Percentiles rank a stretch among this genome's conserved stretches.
Evolutionary conservation across 2,888 invertebrate species (phyloP).

Genomic region (Apodemia hepburni): DNA sequence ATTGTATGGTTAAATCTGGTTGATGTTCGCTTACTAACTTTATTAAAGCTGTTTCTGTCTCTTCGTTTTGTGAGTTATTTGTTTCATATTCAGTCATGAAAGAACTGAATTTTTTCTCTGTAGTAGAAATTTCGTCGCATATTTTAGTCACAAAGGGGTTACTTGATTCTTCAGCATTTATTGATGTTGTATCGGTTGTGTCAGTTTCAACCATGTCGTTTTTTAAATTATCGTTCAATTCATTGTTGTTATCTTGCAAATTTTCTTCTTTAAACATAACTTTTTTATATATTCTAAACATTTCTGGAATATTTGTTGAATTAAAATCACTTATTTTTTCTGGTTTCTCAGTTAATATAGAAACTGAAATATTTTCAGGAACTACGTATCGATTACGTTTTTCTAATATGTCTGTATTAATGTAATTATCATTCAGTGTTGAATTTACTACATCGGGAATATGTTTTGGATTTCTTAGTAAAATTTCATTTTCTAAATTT

Average conservation of each 20-base stretch:
- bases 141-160: slow-evolving; percentile 58
- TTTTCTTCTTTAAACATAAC: slow-evolving; percentile 3
- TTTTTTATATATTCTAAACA: slow-evolving; percentile 4
- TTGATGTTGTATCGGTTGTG: slow-evolving; percentile 43
- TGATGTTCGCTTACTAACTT: slow-evolving; percentile 22
- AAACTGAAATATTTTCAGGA: slow-evolving; percentile 62
- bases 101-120: slow-evolving; percentile 52
- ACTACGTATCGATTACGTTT: slow-evolving; percentile 56
- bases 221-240: slow-evolving; percentile 39
- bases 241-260: slow-evolving; percentile 17
- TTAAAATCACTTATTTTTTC: slow-evolving; percentile 22
- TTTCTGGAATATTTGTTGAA: background rate
- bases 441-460: slow-evolving; percentile 74
- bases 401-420: slow-evolving; percentile 45
- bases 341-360: slow-evolving; percentile 54
- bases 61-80: slow-evolving; percentile 62
- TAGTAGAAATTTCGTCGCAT: slow-evolving; percentile 42
- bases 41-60: slow-evolving; percentile 34
- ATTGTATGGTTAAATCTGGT: slow-evolving; percentile 16
- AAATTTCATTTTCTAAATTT: slow-evolving; percentile 20
- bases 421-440: slow-evolving; percentile 51
- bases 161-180: slow-evolving; percentile 42
- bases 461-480: slow-evolving; percentile 42
- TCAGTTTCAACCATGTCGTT: slow-evolving; percentile 39
- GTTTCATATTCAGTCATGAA: slow-evolving; percentile 63